Base-by-base conservation (phyloP, 2,113 vertebrate genomes). In the Scalopus aquaticus region DNA sequence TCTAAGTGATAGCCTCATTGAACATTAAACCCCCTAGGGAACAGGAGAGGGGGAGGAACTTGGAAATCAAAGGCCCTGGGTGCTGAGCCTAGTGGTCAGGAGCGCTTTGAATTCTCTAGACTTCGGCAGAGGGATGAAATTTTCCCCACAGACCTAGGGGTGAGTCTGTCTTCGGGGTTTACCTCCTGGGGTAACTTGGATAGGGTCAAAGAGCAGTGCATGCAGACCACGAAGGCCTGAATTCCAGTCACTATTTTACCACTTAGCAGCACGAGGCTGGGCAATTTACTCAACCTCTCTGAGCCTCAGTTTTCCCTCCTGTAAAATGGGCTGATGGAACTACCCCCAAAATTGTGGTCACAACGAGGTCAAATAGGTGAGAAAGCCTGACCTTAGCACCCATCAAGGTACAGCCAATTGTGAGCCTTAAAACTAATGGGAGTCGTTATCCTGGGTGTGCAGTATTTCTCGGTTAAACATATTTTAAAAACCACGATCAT, bases 401-500 rank as follows among this genome's bases (percentile, higher is more conserved):
- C 4, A 0, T 0, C 28, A 67, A 17, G 0, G 5, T 24, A 35
- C 35, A 58, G 39, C n/a, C 5, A 6, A 1, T 8, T 6, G 46
- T 74, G 67, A 51, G 1, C 39, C 81, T 65, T 35, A 39, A 32
- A 83, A n/a, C 65, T n/a, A 24, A n/a, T 0, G 15, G 20, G 35
- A 72, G 35, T 39, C 13, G 5, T 67, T 67, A 32, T 72, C 91
- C 46, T 8, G 20, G 11, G 32, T 35, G 4, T 62, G 58, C 65
- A 20, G 30, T 17, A 30, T 44, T 69, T 87, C 70, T 20, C 8
- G 65, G n/a, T 32, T 54, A 26, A 42, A 39, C 82, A 35, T 39
- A 24, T 79, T 93, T 83, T 37, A 26, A 12, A 5, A 90, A 46
- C 74, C 69, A n/a, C 24, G 24, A 9, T 89, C 82, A 62, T 39